Percentiles rank a stretch among this genome's conserved stretches.
These are phyloP conservation scores for Stenodema calcarata DNA, from an alignment of 2,888 invertebrate genomes.

Conservation along the genomic window DNA sequence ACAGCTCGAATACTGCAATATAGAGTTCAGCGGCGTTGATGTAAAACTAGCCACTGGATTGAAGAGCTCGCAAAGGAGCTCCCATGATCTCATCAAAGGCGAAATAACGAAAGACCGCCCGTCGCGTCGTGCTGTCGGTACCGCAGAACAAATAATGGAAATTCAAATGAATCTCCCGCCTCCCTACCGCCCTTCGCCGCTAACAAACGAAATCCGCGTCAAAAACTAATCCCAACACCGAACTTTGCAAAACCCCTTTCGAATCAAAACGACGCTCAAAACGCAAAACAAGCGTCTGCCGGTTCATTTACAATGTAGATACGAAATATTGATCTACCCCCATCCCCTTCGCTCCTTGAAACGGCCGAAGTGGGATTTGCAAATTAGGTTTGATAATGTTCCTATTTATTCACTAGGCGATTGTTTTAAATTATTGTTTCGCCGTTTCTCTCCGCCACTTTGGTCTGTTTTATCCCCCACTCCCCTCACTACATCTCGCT, in stretches of 20 bases:
- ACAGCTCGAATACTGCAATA: too few relatives aligned
- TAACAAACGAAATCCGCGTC: conserved; percentile 23
- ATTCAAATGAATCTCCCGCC: conserved; percentile 23
- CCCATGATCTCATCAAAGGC: not conserved
- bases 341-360: not conserved
- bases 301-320: conserved; percentile 43
- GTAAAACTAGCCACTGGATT: too few relatives aligned
- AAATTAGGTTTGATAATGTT: conserved; percentile 51
- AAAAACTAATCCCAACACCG: conserved; percentile 29
- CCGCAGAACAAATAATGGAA: conserved; percentile 26
- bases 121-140: not conserved
- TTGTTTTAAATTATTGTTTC: conserved; percentile 49
- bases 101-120: not conserved
- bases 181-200: not conserved
- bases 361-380: conserved; percentile 46
- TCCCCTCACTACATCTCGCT: not conserved
- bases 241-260: conserved; percentile 24
- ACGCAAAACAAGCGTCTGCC: conserved; percentile 31
- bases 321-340: conserved; percentile 37
- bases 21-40: too few relatives aligned
- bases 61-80: too few relatives aligned
- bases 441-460: conserved; percentile 29
- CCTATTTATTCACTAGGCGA: conserved; percentile 49
- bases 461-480: not conserved
- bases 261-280: conserved; percentile 5